Percentiles rank a stretch among this genome's conserved stretches.
phyloP scores from a whole-genome alignment of 2,888 invertebrate genomes.

The Capitulum mitella region DNA sequence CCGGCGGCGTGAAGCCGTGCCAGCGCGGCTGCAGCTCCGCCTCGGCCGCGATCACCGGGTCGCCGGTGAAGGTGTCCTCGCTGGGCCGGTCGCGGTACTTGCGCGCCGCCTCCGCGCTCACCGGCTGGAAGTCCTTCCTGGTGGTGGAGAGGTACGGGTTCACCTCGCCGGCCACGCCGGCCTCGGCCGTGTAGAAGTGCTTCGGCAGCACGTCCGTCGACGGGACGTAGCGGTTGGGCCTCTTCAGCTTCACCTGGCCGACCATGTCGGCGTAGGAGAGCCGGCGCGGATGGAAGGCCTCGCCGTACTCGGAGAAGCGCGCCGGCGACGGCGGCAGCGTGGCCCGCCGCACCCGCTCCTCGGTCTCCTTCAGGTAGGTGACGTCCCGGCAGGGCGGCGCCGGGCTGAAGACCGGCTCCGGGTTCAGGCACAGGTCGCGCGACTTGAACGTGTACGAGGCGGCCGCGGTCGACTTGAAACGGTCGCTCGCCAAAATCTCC shows the following conservation, averaged over 20 bases:
- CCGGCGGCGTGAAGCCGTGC: background rate
- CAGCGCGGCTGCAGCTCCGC: background rate
- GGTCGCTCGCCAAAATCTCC: background rate
- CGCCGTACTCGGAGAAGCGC: conserved; percentile 11
- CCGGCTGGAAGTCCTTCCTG: background rate
- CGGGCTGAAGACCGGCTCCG: conserved; percentile 5
- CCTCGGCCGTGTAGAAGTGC: background rate
- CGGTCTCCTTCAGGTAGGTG: background rate
- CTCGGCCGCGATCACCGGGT: background rate
- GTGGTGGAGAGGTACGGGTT: conserved; percentile 17
- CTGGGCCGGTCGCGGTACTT: background rate
- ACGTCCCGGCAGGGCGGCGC: background rate
- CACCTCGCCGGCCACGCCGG: background rate
- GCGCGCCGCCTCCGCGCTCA: background rate
- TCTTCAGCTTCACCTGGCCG: background rate
- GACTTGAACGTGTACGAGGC: background rate
- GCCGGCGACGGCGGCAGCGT: background rate
- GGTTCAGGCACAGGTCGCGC: conserved; percentile 8
- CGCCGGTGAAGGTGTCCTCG: background rate
- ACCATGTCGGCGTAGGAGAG: background rate
- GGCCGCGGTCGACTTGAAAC: background rate
- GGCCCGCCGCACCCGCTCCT: background rate
- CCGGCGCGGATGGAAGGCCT: background rate
- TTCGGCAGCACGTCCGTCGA: background rate
- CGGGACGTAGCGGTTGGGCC: background rate